Evolutionary conservation across 2,888 invertebrate genomes (phyloP).

Genomic region (Cyaniris semiargus): DNA sequence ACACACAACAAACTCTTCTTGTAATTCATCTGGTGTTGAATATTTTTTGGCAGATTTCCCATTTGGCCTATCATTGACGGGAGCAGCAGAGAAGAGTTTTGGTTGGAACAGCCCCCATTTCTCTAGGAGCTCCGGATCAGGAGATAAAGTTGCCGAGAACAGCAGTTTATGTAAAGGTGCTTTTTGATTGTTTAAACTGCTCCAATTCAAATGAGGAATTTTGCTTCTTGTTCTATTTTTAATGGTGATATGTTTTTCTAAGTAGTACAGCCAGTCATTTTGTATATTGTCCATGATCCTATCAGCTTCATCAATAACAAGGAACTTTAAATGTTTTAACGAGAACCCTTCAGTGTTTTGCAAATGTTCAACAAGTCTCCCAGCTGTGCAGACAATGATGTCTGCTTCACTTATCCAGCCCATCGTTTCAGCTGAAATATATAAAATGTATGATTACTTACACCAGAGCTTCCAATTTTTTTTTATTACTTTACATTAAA

Average conservation of each 20-base stretch:
- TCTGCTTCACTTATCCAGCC: conserved; percentile 85
- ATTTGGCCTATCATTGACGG: conserved; percentile 55
- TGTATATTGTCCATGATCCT: conserved; percentile 94
- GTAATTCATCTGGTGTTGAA: conserved; percentile 89
- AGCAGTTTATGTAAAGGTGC: conserved; percentile 92
- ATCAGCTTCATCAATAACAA: conserved; percentile 98
- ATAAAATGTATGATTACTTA: not conserved
- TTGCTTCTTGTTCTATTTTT: conserved; percentile 75
- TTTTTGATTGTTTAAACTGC: conserved; percentile 64
- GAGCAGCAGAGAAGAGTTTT: conserved; percentile 91
- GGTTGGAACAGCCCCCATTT: conserved; percentile 95
- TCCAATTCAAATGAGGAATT: conserved; percentile 74
- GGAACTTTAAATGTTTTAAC: conserved; percentile 85
- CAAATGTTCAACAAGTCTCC: conserved; percentile 95
- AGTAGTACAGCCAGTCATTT: conserved; percentile 93
- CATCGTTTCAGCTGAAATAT: conserved; percentile 71
- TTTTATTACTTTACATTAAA: not conserved
- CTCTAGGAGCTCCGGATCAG: conserved; percentile 97
- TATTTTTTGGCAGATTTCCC: conserved; percentile 83
- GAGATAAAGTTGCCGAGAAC: conserved; percentile 98
- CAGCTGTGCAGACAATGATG: conserved; percentile 95
- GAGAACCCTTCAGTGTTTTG: conserved; percentile 90
- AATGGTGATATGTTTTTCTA: conserved; percentile 85
- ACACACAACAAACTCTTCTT: conserved; percentile 85
- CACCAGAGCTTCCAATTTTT: too few relatives aligned